A percentile compares a stretch with the other conserved stretches of the same genome.
These are phyloP conservation scores for Mus spretus DNA, from an alignment of 2,797 vertebrate genomes.

Conservation along the genomic window DNA sequence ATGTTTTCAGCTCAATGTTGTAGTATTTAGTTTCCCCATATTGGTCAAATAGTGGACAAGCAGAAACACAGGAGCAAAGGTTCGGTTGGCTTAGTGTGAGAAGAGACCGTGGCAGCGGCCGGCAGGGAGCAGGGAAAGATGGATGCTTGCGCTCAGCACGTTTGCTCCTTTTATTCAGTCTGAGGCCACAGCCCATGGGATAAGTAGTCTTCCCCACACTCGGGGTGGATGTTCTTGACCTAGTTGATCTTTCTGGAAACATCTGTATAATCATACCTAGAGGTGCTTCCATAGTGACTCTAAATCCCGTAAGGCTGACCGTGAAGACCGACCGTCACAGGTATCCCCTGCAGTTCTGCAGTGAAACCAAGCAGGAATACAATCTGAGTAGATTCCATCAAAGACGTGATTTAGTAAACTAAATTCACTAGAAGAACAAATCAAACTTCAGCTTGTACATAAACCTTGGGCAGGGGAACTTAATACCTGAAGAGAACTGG, in stretches of 20 bases:
- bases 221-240: not conserved
- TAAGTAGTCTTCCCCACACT: not conserved
- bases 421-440: conserved; percentile 45
- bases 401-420: conserved; percentile 21
- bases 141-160: not conserved
- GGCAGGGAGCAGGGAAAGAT: not conserved
- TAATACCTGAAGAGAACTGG: conserved; percentile 16
- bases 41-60: not conserved
- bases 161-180: not conserved
- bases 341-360: conserved; percentile 1
- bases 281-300: not conserved
- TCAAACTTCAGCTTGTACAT: conserved; percentile 37
- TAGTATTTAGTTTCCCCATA: not conserved
- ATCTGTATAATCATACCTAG: not conserved
- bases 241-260: not conserved
- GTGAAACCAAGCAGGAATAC: conserved; percentile 49
- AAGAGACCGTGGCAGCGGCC: no score
- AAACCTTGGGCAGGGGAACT: not conserved
- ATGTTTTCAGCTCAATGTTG: conserved; percentile 14
- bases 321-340: not conserved
- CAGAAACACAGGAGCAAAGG: not conserved
- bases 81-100: not conserved
- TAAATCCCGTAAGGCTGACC: not conserved
- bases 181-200: not conserved
- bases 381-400: conserved; percentile 11